Conservation (phyloP, 1,140 invertebrate genomes). For the Lysiphlebus fabarum region DNA sequence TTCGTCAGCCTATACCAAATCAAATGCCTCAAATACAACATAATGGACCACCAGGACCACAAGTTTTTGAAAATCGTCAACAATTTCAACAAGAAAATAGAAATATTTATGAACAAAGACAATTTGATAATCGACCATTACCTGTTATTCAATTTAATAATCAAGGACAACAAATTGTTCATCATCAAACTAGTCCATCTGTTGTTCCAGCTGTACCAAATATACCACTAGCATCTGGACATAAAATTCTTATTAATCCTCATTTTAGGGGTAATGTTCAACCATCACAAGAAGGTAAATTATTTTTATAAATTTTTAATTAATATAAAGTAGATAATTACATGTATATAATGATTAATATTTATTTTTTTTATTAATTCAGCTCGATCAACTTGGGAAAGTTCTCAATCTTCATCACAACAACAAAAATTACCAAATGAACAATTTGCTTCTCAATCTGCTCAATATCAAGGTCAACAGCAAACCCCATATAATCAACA, state of each 20-base stretch:
- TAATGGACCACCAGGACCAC: constrained; percentile 32
- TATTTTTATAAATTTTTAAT: no score
- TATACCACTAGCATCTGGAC: constrained; percentile 44
- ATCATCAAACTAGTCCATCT: constrained; percentile 9
- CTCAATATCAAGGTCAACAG: constrained; percentile 36
- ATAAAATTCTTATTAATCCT: constrained; percentile 55
- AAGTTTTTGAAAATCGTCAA: constrained; percentile 39
- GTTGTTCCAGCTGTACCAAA: constrained; percentile 27
- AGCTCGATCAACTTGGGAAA: constrained; percentile 42
- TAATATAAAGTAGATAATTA: background rate
- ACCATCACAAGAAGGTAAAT: constrained; percentile 41
- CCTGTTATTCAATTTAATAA: constrained; percentile 26
- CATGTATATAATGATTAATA: background rate
- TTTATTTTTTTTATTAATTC: background rate
- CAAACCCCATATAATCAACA: constrained; percentile 18
- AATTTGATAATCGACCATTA: constrained; percentile 32
- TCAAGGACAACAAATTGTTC: constrained; percentile 24
- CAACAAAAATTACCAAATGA: constrained; percentile 32
- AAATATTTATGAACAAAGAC: constrained; percentile 34
- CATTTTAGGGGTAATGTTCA: constrained; percentile 51
- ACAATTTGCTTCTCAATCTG: constrained; percentile 33
- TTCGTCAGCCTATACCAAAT: constrained; percentile 20
- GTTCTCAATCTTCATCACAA: constrained; percentile 30
- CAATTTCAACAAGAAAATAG: constrained; percentile 38
- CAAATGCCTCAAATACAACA: constrained; percentile 34